Evolutionary conservation across 2,113 vertebrate genomes (phyloP).

Genomic region (Sardina pilchardus): DNA sequence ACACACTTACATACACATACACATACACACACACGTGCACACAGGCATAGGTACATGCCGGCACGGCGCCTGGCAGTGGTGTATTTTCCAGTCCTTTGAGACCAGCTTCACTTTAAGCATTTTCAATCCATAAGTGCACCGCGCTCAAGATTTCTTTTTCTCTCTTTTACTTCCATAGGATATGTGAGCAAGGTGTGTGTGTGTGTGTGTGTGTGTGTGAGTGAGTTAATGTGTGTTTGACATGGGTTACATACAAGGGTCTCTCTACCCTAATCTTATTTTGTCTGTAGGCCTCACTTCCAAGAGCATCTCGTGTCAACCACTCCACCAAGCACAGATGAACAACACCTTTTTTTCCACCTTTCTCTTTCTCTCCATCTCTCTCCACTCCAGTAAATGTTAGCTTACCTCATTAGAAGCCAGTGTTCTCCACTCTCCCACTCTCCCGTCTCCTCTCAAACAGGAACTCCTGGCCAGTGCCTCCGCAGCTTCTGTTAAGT

Average conservation of each 20-base stretch:
- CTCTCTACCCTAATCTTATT: not conserved
- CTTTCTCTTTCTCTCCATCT: not conserved
- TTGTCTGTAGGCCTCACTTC: constrained; percentile 19
- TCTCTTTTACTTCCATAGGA: not conserved
- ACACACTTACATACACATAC: constrained; percentile 45
- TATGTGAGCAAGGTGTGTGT: not conserved
- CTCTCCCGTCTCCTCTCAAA: constrained; percentile 23
- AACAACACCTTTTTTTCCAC: not conserved
- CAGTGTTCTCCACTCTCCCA: not conserved
- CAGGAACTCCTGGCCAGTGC: not conserved
- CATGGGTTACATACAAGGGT: not conserved
- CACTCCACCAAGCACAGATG: constrained; percentile 4
- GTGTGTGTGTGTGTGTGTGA: not conserved
- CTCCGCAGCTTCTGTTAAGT: constrained; percentile 26
- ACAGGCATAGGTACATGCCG: not conserved
- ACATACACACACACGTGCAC: constrained; percentile 35
- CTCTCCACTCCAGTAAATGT: not conserved
- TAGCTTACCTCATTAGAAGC: not conserved
- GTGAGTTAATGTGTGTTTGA: not conserved
- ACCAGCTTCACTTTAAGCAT: constrained; percentile 1
- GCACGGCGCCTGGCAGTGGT: not conserved
- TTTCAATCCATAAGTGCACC: not conserved
- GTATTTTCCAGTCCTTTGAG: not conserved
- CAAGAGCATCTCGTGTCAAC: constrained; percentile 4
- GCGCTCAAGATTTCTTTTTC: not conserved